Evolutionary conservation across 2,113 vertebrate species (phyloP).

Genomic region (Oncorhynchus keta): DNA sequence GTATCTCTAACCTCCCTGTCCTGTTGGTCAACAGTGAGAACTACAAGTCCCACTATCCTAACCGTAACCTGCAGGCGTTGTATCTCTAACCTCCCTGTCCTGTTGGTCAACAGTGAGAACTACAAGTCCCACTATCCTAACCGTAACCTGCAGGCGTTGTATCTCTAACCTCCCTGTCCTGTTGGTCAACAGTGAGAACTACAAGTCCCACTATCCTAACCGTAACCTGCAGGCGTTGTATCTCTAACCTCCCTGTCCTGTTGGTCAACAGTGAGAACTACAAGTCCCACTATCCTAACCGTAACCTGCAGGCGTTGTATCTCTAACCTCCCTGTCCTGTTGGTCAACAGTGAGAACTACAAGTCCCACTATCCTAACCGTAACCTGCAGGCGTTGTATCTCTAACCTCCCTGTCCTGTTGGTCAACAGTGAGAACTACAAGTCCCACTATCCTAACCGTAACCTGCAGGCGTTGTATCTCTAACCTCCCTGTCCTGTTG

Average conservation of each 20-base stretch:
- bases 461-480: slow-evolving; percentile 51
- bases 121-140: slow-evolving; percentile 87
- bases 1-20: background rate
- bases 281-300: slow-evolving; percentile 83
- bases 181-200: slow-evolving; percentile 76
- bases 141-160: slow-evolving; percentile 64
- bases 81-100: background rate
- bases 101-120: slow-evolving; percentile 73
- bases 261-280: slow-evolving; percentile 79
- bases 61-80: slow-evolving; percentile 67
- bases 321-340: background rate
- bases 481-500: background rate
- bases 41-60: slow-evolving; percentile 86
- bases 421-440: slow-evolving; percentile 83
- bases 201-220: slow-evolving; percentile 85
- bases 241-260: background rate
- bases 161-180: background rate
- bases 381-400: slow-evolving; percentile 79
- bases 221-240: slow-evolving; percentile 64
- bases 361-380: slow-evolving; percentile 85
- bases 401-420: background rate
- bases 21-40: slow-evolving; percentile 73
- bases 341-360: slow-evolving; percentile 80
- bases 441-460: slow-evolving; percentile 82
- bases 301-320: slow-evolving; percentile 82